Base-by-base conservation (phyloP, 2,888 invertebrate species). In the Orchestes rusci region DNA sequence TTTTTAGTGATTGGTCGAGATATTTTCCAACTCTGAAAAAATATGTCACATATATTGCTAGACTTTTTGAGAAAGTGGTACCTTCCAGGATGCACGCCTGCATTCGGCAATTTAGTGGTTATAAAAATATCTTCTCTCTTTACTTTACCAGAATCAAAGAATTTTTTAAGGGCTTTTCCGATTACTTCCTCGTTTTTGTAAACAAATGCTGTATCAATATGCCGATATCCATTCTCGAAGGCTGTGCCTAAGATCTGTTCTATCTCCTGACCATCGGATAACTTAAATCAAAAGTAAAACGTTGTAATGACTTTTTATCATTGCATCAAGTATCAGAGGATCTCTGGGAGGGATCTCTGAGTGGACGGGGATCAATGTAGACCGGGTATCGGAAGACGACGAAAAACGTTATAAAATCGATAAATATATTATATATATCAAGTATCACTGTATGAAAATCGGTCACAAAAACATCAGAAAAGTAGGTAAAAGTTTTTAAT, bases 71-170 rank as follows among this genome's bases (percentile, higher is more conserved):
- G 4, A 4, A 33, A 33, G 10, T 36, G 10, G 30, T 43, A 48
- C 48, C 35, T 17, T 3, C 45, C 45, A 3, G 45, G 41, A 10
- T 33, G 10, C 4, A 44, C 8, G 15, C 77, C 77, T 55, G 70
- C 65, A 12, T 77, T 74, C 8, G 81, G 78, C 54, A 89, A 73
- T 68, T 91, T 91, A 5, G 89, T 87, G 23, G 83, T 83, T 30
- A 91, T 74, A 62, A 86, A 90, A 0, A 91, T 66, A 17, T 91
- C 85, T 29, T 85, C 84, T 54, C 89, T 73, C 56, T 73, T 80
- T 1, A 79, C 60, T 57, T 76, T 76, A 37, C 82, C 80, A 3
- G 74, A 73, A 31, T 75, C 74, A 20, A 88, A 67, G 80, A 84
- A 84, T 50, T 75, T 73, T 55, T 77, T 74, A 0, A 90, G 68